Evolutionary conservation across 2,888 invertebrate species (phyloP).

Genomic region (Drosophila meridionalis): DNA sequence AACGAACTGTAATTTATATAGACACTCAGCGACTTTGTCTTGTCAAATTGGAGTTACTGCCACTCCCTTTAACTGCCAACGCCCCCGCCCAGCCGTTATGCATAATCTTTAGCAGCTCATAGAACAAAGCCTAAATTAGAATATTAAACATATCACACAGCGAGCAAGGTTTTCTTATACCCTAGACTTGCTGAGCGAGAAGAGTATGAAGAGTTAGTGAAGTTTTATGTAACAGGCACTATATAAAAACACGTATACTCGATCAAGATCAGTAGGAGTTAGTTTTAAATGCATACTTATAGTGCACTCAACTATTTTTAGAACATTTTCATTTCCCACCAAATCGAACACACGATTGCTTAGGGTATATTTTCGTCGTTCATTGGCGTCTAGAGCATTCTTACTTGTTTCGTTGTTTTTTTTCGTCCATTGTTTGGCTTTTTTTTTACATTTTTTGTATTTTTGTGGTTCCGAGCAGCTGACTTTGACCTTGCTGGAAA

Average conservation of each 20-base stretch:
- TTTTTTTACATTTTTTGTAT: neutral
- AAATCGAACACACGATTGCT: neutral
- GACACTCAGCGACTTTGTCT: slow-evolving; percentile 58
- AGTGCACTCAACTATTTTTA: neutral
- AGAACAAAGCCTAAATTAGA: slow-evolving; percentile 73
- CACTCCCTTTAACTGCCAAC: neutral
- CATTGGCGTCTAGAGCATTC: neutral
- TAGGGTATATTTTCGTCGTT: neutral
- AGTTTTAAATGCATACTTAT: too few species aligned
- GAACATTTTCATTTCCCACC: neutral
- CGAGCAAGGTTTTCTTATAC: slow-evolving; percentile 33
- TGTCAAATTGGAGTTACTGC: slow-evolving; percentile 60
- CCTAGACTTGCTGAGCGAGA: neutral
- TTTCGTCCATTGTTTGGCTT: slow-evolving; percentile 32
- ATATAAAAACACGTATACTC: neutral
- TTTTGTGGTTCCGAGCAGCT: slow-evolving; percentile 70
- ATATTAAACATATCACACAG: slow-evolving; percentile 59
- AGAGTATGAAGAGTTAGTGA: neutral
- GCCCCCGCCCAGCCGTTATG: neutral
- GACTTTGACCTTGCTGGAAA: slow-evolving; percentile 75
- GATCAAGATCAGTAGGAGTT: neutral
- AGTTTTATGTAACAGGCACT: neutral
- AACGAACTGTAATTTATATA: slow-evolving; percentile 62
- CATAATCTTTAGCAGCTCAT: slow-evolving; percentile 13
- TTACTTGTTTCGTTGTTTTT: neutral